phyloP scores from a whole-genome alignment of 2,113 vertebrate species.

The Azemiops feae region DNA sequence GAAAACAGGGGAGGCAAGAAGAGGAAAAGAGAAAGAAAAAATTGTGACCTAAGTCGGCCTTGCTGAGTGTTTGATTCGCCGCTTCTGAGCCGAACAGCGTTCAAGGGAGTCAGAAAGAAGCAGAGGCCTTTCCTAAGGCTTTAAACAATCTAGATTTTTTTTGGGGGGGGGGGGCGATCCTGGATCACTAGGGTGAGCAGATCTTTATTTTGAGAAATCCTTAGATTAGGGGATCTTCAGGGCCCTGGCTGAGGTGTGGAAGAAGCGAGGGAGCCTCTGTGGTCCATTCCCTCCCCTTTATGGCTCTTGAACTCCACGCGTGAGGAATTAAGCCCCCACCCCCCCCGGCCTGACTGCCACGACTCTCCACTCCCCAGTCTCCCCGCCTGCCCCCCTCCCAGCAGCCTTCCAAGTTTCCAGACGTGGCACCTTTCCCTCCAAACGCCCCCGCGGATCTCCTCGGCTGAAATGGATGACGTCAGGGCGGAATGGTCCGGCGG shows the following conservation, averaged over 20 bases:
- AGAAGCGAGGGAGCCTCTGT: too few relatives aligned
- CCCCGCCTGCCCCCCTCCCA: conserved; percentile 52
- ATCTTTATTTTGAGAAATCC: neutral
- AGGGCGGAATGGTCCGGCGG: conserved; percentile 33
- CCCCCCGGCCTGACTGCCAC: conserved; percentile 51
- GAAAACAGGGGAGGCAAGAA: neutral
- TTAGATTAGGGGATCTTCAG: neutral
- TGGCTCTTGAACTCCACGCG: conserved; percentile 12
- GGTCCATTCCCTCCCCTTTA: conserved; percentile 41
- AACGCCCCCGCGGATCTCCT: conserved; percentile 55
- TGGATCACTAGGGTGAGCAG: neutral
- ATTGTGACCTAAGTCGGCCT: neutral
- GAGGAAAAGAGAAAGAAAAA: neutral
- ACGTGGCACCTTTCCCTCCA: too few relatives aligned
- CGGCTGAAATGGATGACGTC: conserved; percentile 59
- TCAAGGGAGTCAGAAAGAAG: neutral
- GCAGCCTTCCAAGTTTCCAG: neutral
- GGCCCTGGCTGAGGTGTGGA: conserved; percentile 21
- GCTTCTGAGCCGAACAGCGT: neutral
- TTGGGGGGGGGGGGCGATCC: neutral
- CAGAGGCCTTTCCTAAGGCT: neutral
- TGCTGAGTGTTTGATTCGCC: neutral
- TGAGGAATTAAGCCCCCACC: conserved; percentile 34
- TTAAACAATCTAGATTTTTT: neutral
- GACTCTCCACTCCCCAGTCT: conserved; percentile 50